Conservation (phyloP, 2,113 vertebrate species). For the Gymnogyps californianus region DNA sequence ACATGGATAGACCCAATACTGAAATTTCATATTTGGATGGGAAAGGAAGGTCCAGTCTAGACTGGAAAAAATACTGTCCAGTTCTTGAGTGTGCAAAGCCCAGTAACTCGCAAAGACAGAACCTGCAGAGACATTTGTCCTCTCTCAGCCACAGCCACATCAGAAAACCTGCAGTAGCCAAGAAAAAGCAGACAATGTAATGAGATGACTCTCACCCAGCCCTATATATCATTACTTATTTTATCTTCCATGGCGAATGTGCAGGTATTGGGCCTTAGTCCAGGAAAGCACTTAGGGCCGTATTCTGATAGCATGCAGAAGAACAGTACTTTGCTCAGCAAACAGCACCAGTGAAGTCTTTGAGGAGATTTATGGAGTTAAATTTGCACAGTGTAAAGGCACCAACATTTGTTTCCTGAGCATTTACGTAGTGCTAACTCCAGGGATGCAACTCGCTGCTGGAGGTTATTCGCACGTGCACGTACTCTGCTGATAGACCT, state of each 20-base stretch:
- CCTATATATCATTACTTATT: constrained; percentile 42
- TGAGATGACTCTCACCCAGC: constrained; percentile 42
- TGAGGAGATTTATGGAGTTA: not conserved
- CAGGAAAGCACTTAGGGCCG: constrained; percentile 52
- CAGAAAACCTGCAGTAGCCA: constrained; percentile 30
- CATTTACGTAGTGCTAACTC: not conserved
- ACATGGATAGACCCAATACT: not conserved
- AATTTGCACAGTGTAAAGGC: not conserved
- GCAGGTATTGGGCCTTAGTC: constrained; percentile 44
- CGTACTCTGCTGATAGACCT: not conserved
- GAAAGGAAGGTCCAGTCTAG: not conserved
- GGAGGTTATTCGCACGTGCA: not conserved
- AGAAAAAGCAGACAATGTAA: constrained; percentile 42
- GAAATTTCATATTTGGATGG: not conserved
- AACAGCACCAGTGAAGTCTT: not conserved
- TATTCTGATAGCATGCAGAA: not conserved
- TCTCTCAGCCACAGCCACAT: not conserved
- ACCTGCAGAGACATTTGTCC: not conserved
- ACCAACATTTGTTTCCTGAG: not conserved
- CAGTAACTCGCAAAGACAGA: not conserved
- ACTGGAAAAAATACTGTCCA: not conserved
- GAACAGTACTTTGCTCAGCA: not conserved
- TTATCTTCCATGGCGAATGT: constrained; percentile 30
- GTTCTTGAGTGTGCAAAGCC: not conserved
- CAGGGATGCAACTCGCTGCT: not conserved